These are phyloP conservation scores for Lagenorhynchus albirostris DNA, from an alignment of 2,113 vertebrate species.

Conservation along the genomic window DNA sequence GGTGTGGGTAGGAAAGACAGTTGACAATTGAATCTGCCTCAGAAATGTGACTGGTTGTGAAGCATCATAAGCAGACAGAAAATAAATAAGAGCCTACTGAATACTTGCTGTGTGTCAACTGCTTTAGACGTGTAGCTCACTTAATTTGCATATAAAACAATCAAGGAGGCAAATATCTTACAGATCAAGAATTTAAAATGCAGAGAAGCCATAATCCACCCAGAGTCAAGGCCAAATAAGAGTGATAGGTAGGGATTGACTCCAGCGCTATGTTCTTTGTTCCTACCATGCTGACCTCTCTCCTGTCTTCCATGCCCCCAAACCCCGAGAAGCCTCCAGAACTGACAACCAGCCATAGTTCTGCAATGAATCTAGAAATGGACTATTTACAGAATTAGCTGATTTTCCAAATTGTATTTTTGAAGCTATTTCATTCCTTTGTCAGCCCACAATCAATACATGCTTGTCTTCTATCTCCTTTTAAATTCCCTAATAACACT, in stretches of 20 bases:
- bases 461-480: neutral
- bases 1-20: neutral
- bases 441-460: neutral
- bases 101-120: neutral
- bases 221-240: neutral
- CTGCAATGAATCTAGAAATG: neutral
- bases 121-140: neutral
- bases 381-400: neutral
- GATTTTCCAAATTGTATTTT: neutral
- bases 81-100: neutral
- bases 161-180: neutral
- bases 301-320: accelerated
- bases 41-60: neutral
- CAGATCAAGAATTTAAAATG: neutral
- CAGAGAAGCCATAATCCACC: neutral
- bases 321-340: neutral
- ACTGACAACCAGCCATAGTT: neutral
- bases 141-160: neutral
- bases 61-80: neutral
- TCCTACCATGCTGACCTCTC: neutral
- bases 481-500: neutral
- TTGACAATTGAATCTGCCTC: neutral
- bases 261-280: neutral
- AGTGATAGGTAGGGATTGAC: neutral
- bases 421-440: neutral